A percentile compares a stretch with the other conserved stretches of the same genome.
Evolutionary conservation across 92 coral and sea anemone species (phyloP).

Genomic region (Siderastrea radians): DNA sequence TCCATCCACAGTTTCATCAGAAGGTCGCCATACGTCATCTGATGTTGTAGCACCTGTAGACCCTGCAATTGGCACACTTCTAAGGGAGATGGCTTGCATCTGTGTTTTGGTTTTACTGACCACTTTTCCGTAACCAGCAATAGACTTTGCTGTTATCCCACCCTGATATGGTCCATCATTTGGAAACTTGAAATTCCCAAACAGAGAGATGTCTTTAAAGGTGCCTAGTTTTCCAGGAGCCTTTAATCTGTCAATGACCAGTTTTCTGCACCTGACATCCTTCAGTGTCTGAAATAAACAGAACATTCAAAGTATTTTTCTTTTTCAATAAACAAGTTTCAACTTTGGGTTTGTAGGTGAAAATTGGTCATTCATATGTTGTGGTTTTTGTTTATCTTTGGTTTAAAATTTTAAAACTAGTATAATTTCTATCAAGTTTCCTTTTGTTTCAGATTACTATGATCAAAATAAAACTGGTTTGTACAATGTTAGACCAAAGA

Average conservation of each 20-base stretch:
- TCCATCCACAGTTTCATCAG: background rate
- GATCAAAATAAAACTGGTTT: no score
- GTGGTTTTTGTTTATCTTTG: no score
- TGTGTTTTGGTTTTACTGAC: constrained; percentile 22
- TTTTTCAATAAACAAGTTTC: background rate
- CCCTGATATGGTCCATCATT: constrained; percentile 4
- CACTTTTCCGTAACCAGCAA: constrained; percentile 44
- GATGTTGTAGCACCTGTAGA: constrained; percentile 24
- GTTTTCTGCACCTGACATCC: constrained; percentile 47
- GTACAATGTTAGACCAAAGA: no score
- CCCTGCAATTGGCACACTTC: constrained; percentile 25
- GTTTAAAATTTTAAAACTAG: no score
- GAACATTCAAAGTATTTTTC: background rate
- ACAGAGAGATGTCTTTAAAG: background rate
- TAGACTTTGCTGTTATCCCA: constrained; percentile 35
- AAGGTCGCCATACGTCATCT: constrained; percentile 22
- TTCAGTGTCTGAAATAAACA: constrained; percentile 44
- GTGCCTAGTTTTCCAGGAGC: constrained; percentile 11
- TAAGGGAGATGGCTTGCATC: constrained; percentile 1
- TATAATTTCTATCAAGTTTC: no score
- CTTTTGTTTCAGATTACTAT: no score
- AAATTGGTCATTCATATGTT: no score
- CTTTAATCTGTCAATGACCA: constrained; percentile 39
- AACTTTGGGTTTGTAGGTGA: no score
- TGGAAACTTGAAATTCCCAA: constrained; percentile 58